phyloP scores from a whole-genome alignment of 2,113 vertebrate genomes.

The Corythaixoides concolor region DNA sequence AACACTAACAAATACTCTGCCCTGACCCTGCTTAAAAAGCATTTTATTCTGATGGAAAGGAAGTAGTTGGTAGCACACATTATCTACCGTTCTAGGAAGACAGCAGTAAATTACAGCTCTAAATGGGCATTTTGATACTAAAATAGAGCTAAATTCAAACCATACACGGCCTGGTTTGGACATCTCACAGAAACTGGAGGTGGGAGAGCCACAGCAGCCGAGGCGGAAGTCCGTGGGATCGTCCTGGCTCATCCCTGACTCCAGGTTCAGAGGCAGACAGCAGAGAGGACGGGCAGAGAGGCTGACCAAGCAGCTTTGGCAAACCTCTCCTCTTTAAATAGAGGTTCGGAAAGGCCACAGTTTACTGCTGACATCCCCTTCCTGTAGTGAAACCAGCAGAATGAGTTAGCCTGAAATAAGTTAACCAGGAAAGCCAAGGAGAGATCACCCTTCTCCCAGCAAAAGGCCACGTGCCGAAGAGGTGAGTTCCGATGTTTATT shows the following conservation, averaged over 20 bases:
- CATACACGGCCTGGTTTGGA: neutral
- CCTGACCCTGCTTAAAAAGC: neutral
- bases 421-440: neutral
- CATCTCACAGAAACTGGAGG: conserved; percentile 8
- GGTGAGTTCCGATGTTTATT: neutral
- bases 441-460: neutral
- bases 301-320: conserved; percentile 34
- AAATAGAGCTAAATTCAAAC: conserved; percentile 55
- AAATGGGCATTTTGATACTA: neutral
- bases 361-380: conserved; percentile 8
- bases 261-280: neutral
- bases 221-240: neutral
- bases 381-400: neutral
- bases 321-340: conserved; percentile 42
- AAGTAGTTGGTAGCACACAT: conserved; percentile 23
- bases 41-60: neutral
- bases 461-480: neutral
- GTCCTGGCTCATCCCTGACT: neutral
- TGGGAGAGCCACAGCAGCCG: neutral
- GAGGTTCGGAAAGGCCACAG: neutral
- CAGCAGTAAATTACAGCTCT: conserved; percentile 48
- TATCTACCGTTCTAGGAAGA: neutral
- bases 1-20: neutral
- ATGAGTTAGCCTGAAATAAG: neutral
- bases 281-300: neutral